Evolutionary conservation across 2,888 invertebrate genomes (phyloP).

Genomic region (Agrilus biguttatus): DNA sequence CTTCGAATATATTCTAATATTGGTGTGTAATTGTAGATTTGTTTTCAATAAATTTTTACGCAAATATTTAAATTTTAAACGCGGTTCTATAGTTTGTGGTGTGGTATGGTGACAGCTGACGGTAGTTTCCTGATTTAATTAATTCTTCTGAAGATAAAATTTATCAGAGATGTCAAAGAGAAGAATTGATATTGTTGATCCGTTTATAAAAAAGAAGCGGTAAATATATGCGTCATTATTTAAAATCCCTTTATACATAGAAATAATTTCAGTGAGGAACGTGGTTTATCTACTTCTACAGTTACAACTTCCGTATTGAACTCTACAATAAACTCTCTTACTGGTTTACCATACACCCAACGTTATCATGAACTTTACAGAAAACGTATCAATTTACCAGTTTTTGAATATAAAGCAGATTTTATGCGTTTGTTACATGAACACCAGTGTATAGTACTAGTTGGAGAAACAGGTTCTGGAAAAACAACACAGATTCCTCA

Average conservation of each 20-base stretch:
- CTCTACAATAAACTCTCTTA: slow-evolving; percentile 60
- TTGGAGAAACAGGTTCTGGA: slow-evolving; percentile 99
- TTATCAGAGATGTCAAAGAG: slow-evolving; percentile 56
- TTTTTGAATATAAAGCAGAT: slow-evolving; percentile 94
- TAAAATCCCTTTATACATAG: slow-evolving; percentile 1
- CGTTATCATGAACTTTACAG: slow-evolving; percentile 79
- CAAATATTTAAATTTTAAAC: too few species aligned
- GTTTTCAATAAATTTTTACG: too few species aligned
- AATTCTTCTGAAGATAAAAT: too few species aligned
- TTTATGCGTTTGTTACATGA: slow-evolving; percentile 88
- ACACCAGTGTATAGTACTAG: slow-evolving; percentile 89
- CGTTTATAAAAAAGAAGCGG: slow-evolving; percentile 66
- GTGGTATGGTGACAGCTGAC: too few species aligned
- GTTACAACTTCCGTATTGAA: slow-evolving; percentile 20
- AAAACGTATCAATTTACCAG: slow-evolving; percentile 83
- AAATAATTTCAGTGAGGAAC: slow-evolving; percentile 38
- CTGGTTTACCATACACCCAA: slow-evolving; percentile 70
- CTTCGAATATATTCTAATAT: too few species aligned
- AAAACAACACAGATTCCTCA: slow-evolving; percentile 99
- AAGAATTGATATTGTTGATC: slow-evolving; percentile 75
- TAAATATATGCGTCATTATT: slow-evolving; percentile 27
- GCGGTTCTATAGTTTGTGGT: too few species aligned
- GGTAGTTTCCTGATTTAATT: too few species aligned
- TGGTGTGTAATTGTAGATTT: too few species aligned
- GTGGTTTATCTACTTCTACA: slow-evolving; percentile 27